Conservation (phyloP, 2,888 invertebrate genomes). For the Aporophyla nigra region DNA sequence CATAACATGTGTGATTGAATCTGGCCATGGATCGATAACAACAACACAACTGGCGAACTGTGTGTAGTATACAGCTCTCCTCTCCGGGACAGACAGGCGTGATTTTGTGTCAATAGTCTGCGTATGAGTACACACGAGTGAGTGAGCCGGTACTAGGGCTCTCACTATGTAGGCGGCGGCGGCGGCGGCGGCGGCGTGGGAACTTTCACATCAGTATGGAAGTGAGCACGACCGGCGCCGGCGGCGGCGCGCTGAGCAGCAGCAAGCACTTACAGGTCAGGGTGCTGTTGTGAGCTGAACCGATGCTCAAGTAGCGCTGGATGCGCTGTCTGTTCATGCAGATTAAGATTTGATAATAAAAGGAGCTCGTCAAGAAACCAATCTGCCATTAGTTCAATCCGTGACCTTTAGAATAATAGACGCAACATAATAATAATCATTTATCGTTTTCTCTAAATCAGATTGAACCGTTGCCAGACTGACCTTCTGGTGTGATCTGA, state of each 20-base stretch:
- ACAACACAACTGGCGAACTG: neutral
- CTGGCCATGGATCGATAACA: conserved; percentile 5
- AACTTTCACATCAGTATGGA: conserved; percentile 28
- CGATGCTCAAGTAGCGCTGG: neutral
- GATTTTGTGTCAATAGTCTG: conserved; percentile 4
- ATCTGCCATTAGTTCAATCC: neutral
- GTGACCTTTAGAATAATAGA: neutral
- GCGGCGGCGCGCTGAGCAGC: conserved; percentile 14
- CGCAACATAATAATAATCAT: neutral
- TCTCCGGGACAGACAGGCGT: neutral
- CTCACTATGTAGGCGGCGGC: conserved; percentile 8
- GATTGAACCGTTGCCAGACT: neutral
- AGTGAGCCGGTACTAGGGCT: conserved; percentile 15
- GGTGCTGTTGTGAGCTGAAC: neutral
- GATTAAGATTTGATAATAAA: neutral
- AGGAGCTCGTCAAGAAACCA: neutral
- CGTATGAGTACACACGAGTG: conserved; percentile 13
- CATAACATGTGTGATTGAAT: neutral
- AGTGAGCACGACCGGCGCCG: neutral
- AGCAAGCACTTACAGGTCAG: neutral
- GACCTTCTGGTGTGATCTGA: neutral
- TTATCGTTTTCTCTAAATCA: neutral
- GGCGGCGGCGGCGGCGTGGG: conserved; percentile 23
- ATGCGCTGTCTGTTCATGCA: no score
- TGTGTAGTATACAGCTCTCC: neutral